Conservation (phyloP, 1,140 invertebrate genomes). For the Delia radicum region DNA sequence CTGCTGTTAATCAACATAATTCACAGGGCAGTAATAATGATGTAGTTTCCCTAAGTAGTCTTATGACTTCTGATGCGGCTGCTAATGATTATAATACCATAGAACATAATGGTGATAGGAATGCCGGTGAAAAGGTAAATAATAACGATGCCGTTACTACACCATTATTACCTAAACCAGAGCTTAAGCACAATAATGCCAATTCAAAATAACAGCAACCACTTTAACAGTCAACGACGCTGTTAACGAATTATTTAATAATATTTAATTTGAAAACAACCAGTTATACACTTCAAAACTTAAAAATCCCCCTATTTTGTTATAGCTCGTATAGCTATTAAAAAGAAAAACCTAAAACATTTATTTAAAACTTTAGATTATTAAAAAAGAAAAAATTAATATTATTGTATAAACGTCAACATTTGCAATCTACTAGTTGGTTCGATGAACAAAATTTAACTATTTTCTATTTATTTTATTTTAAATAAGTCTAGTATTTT, state of each 20-base stretch:
- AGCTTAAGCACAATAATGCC: conserved; percentile 3
- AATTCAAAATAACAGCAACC: conserved; percentile 25
- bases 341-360: not conserved
- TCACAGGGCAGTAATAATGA: conserved; percentile 28
- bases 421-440: too few species aligned
- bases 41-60: conserved; percentile 28
- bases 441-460: too few species aligned
- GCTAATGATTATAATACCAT: conserved; percentile 10
- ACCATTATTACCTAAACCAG: conserved; percentile 27
- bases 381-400: too few species aligned
- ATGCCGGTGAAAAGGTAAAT: conserved; percentile 22
- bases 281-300: conserved; percentile 13
- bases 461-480: too few species aligned
- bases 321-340: not conserved
- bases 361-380: not conserved
- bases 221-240: not conserved
- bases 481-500: too few species aligned
- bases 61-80: conserved; percentile 26
- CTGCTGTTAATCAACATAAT: conserved; percentile 22
- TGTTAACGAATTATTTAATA: conserved; percentile 24
- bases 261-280: not conserved
- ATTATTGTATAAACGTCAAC: too few species aligned
- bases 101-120: not conserved
- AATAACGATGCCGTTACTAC: conserved; percentile 20
- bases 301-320: not conserved